Evolutionary conservation across 2,888 invertebrate species (phyloP), one percentile per base, ranked within the genome.

Genomic region (Dryocosmus kuriphilus): DNA sequence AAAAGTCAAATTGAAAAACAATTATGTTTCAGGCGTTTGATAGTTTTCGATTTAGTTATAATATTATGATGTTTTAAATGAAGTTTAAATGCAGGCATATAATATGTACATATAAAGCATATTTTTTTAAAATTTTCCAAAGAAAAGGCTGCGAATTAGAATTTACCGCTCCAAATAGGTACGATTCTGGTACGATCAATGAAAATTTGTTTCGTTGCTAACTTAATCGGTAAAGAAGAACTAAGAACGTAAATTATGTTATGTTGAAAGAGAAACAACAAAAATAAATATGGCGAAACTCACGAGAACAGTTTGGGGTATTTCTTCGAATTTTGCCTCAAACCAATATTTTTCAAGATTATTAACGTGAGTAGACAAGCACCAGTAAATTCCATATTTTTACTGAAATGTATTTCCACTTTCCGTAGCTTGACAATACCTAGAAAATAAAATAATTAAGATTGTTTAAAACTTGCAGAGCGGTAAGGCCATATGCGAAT

Each of bases 311-410:
- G 90, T 90, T 77, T 90, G 91, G 90, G 88, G 87, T 63, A 80
- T 91, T 30, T 91, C 91, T 74, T 91, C 91, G 51, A 91, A 91
- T 87, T 91, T 91, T 78, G 87, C 87, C 22, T 89, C 90, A 4
- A 91, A 91, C 83, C 89, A 89, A 77, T 91, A 91, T 81, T 91
- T 91, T 82, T 91, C 91, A 63, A 89, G 90, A 81, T 85, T 91
- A 63, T 82, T 91, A 74, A 85, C 83, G 91, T 90, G 83, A 90
- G 91, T 91, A 76, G 67, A 62, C 51, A 32, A 30, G 22, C 24
- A 2, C 38, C 19, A 41, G 67, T 46, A 46, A 30, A 57, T 41
- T 57, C 46, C 30, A 7, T 24, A 76, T 38, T 3, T 30, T 73
- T 51, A 19, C 3, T 19, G 24, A 46, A 5, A 16, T 57, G 46